These are phyloP conservation scores for Pentamera pediparva DNA, from an alignment of 53 echinoderm and acorn worm genomes.

Conservation along the genomic window DNA sequence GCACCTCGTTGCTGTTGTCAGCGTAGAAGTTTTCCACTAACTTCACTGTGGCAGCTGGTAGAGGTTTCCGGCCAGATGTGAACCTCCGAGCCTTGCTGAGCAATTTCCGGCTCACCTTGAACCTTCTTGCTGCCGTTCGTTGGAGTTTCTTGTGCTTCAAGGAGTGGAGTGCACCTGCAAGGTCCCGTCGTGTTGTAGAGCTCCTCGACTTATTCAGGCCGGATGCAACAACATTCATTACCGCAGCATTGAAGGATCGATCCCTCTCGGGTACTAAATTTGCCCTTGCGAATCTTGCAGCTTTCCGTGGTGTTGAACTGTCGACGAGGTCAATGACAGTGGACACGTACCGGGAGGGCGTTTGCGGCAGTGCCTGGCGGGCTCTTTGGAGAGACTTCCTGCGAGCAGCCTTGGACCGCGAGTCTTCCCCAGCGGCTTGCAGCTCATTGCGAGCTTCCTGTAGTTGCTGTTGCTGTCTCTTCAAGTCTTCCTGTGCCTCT, in stretches of 20 bases:
- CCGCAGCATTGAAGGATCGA: not conserved
- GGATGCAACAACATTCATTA: not conserved
- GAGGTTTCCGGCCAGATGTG: not conserved
- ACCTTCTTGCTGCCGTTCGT: conserved; percentile 24
- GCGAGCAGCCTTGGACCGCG: conserved; percentile 3
- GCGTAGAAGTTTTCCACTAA: conserved; percentile 43
- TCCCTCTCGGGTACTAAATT: not conserved
- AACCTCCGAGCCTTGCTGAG: conserved; percentile 20
- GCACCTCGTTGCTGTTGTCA: conserved; percentile 28
- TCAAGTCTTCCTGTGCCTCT: not conserved
- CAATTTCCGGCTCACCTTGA: conserved; percentile 31
- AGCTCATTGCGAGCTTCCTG: conserved; percentile 3
- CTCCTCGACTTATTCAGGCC: not conserved
- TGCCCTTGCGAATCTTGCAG: not conserved
- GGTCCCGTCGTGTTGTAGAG: not conserved
- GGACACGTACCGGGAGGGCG: conserved; percentile 2
- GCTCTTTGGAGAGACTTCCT: conserved; percentile 14
- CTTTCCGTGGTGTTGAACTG: conserved; percentile 10
- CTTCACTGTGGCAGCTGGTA: conserved; percentile 6
- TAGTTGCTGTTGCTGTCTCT: conserved; percentile 10
- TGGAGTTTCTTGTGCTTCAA: conserved; percentile 41
- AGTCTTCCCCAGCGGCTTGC: not conserved
- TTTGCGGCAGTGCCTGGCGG: conserved; percentile 10
- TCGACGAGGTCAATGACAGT: conserved; percentile 22
- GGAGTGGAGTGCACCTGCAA: not conserved